Evolutionary conservation across 2,797 vertebrate species (phyloP), one percentile per base, ranked within the genome.

Genomic region (Perodicticus potto): DNA sequence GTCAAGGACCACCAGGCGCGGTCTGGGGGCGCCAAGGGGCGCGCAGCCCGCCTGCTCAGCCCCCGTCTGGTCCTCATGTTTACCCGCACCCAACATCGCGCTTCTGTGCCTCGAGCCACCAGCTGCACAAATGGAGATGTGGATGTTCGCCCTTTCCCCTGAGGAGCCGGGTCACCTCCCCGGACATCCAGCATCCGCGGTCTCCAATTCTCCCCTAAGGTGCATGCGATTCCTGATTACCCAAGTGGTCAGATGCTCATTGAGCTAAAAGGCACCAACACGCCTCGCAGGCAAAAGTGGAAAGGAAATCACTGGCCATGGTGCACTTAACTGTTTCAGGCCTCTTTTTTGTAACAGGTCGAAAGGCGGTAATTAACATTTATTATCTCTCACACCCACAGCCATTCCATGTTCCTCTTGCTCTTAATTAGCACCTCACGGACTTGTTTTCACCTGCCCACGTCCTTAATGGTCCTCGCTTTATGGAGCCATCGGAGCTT

Each of bases 201-300:
- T 16, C 57, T 74, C 25, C 49, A 22, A 22, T 29, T 63, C 37
- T 70, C 27, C 19, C 0, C 2, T 11, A 7, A 37, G 10, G 14
- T 29, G 74, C 13, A 10, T 5, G 1, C 34, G 45, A 43, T 59
- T 49, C 14, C 17, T 32, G 63, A 67, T 32, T 67, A 17, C n/a
- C 32, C 55, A 34, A 16, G 7, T 27, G 69, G 19, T 92, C 61
- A 43, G 57, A 65, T 59, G 8, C 34, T 12, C 22, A 9, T 29
- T 34, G 43, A 32, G 16, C 45, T 57, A 59, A 83, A 45, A 37
- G 43, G 6, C 20, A 29, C 22, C 63, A 20, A 32, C 2, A 34
- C 0, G 3, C 14, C 53, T n/a, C 34, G 1, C 3, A n/a, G 0
- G 13, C 19, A 16, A 16, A 1, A 34, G 29, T 23, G 59, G 10